Conservation (phyloP, 2,888 invertebrate genomes). For the Lysandra bellargus region DNA sequence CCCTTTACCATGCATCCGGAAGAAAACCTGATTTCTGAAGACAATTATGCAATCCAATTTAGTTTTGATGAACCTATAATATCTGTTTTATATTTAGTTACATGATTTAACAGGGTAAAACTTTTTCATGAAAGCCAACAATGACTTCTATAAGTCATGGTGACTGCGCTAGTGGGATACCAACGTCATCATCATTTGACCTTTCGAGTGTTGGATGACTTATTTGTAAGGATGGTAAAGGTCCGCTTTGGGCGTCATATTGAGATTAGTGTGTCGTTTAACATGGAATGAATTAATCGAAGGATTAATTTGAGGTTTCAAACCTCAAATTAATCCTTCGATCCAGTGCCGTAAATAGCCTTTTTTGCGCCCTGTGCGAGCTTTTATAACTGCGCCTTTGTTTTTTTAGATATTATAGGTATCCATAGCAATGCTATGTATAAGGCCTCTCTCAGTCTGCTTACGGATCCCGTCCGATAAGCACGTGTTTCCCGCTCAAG, state of each 20-base stretch:
- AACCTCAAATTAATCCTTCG: no score
- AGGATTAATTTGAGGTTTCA: no score
- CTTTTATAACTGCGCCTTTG: no score
- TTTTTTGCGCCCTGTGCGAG: no score
- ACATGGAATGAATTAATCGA: background rate
- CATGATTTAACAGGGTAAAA: background rate
- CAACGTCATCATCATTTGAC: background rate
- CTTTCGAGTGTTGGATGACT: background rate
- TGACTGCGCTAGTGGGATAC: background rate
- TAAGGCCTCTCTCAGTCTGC: no score
- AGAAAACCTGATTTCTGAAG: no score
- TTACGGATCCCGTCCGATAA: no score
- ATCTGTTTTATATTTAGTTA: background rate
- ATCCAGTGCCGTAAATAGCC: no score
- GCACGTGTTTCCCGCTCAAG: no score
- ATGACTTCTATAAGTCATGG: background rate
- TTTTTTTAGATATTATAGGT: no score
- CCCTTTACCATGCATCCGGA: background rate
- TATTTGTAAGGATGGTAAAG: background rate
- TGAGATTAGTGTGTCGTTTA: background rate
- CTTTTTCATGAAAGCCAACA: background rate
- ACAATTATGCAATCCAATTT: background rate
- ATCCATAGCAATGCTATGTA: no score
- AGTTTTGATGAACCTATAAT: background rate
- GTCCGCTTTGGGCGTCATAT: background rate